Percentiles rank a stretch among this genome's conserved stretches.
These are phyloP conservation scores for Hippoglossus stenolepis DNA, from an alignment of 2,113 vertebrate species.

Conservation along the genomic window DNA sequence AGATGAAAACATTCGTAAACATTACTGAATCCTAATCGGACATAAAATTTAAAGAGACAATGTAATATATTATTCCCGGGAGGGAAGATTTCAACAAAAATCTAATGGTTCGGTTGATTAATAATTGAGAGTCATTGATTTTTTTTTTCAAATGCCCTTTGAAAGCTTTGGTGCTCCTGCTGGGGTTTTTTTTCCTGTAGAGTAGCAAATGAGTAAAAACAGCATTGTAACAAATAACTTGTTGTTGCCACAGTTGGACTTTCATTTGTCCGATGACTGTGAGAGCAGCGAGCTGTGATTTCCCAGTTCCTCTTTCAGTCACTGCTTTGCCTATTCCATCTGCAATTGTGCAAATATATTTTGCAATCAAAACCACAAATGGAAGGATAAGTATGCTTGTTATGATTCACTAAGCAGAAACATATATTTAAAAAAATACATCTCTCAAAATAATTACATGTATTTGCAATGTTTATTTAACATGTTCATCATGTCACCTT, in stretches of 20 bases:
- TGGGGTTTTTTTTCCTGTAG: conserved; percentile 5
- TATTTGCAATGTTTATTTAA: too few species aligned
- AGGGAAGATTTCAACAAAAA: conserved; percentile 18
- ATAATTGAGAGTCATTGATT: conserved; percentile 73
- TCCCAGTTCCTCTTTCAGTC: conserved; percentile 35
- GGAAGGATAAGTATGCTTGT: not conserved
- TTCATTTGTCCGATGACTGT: not conserved
- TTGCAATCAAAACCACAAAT: conserved; percentile 49
- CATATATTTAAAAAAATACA: not conserved
- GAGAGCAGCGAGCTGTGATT: conserved; percentile 3
- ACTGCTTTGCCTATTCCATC: conserved; percentile 9
- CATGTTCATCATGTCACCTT: too few species aligned
- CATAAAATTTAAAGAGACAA: not conserved
- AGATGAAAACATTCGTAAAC: not conserved
- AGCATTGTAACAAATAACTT: not conserved
- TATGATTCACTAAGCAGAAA: conserved; percentile 18
- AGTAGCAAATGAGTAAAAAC: conserved; percentile 26
- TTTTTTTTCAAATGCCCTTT: conserved; percentile 51
- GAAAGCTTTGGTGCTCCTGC: conserved; percentile 23
- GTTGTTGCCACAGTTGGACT: not conserved
- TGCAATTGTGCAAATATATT: conserved; percentile 33
- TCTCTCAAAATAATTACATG: too few species aligned
- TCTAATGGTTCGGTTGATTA: conserved; percentile 50
- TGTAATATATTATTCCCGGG: not conserved
- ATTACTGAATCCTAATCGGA: not conserved